phyloP scores from a whole-genome alignment of 2,113 vertebrate genomes.

The Pantherophis guttatus region DNA sequence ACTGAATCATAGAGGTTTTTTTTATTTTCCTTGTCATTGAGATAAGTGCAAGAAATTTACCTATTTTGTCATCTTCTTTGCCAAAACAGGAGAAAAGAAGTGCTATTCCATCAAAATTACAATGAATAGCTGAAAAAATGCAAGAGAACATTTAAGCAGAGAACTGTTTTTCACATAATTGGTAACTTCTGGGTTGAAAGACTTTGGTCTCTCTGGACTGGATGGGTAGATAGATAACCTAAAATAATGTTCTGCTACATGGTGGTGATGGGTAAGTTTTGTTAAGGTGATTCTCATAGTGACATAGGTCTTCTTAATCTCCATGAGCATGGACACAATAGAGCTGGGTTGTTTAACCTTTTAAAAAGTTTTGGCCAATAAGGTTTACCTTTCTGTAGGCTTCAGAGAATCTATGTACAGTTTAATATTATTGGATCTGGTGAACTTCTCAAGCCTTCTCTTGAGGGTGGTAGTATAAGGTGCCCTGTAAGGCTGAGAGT shows the following conservation, averaged over 20 bases:
- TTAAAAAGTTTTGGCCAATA: neutral
- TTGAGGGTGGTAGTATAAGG: neutral
- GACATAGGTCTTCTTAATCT: too few species aligned
- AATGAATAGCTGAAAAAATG: neutral
- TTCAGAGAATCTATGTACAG: neutral
- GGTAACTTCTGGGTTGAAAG: neutral
- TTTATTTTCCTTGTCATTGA: neutral
- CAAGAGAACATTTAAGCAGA: neutral
- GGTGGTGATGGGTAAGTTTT: neutral
- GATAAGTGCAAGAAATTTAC: neutral
- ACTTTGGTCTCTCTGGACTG: neutral
- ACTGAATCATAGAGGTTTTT: neutral
- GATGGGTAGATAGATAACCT: neutral
- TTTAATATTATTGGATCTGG: neutral
- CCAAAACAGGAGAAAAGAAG: neutral
- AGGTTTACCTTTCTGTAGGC: neutral
- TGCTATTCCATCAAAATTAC: neutral
- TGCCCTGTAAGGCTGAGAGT: neutral
- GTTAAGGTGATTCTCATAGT: neutral
- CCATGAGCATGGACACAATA: neutral
- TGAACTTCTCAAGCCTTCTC: neutral
- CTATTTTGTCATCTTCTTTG: neutral
- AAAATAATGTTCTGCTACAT: neutral
- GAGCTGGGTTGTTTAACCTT: neutral
- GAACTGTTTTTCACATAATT: neutral